Base-by-base conservation (phyloP, 2,888 invertebrate species). In the Oeneis ivallda region DNA sequence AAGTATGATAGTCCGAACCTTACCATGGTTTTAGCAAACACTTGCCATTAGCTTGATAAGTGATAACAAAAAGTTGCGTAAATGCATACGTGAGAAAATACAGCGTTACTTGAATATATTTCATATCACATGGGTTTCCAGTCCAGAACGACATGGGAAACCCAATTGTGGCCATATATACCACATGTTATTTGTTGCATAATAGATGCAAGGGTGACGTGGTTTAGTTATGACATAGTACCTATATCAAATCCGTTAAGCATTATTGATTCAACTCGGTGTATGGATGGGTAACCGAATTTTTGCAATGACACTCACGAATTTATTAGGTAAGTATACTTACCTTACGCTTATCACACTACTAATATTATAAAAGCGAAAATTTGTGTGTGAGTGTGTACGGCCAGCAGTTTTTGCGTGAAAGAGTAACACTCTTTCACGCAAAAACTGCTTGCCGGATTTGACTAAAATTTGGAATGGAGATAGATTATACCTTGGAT, bases 101-200 rank as follows among this genome's bases (percentile, higher is more conserved):
- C 8, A 41, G 19, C 9, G 10, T 39, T 0, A 4, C 1, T 41
- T 11, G 8, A 11, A 0, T 17, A 54, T 4, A 37, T 37, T 34
- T 17, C 54, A 37, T 54, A 54, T 54, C 54, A 54, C 17, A 39
- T 19, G 17, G 5, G 54, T 54, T 54, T 54, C 17, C 54, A 54
- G 15, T 34, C 15, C 53, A 56, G 54, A 56, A 2, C 53, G 34
- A 54, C 41, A 41, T 10, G 56, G 56, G 19, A 56, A 56, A 41
- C 19, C 56, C 56, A 41, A 41, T 41, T 41, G 41, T 41, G 56
- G 19, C 56, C 41, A 11, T 56, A 11, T 56, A 41, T 13, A 56
- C 19, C 56, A 56, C 56, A 56, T 41, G 41, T 56, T 41, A 7
- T 56, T 41, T 41, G 41, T 56, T 56, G 19, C 41, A 56, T 56